A percentile compares a stretch with the other conserved stretches of the same genome.
Conservation (phyloP, 2,113 vertebrate species). For the Oplegnathus fasciatus region DNA sequence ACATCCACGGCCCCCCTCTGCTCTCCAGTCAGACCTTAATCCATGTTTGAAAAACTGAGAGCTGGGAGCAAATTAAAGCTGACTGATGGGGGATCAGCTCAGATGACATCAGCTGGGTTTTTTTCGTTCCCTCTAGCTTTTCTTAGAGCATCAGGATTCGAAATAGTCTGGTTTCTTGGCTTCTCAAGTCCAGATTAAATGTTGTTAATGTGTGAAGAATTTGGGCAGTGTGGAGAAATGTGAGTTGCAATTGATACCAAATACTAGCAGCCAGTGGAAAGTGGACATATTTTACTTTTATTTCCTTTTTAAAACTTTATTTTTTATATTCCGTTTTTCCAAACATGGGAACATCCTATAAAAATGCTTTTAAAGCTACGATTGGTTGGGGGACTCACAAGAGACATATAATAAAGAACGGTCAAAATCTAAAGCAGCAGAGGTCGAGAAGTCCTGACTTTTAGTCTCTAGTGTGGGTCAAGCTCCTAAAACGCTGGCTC, state of each 20-base stretch:
- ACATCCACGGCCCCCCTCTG: neutral
- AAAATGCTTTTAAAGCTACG: too few relatives aligned
- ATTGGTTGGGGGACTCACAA: too few relatives aligned
- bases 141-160: neutral
- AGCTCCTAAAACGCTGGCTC: neutral
- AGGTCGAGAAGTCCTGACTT: neutral
- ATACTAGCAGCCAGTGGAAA: neutral
- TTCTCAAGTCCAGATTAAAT: conserved; percentile 15
- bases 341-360: neutral
- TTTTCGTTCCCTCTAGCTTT: neutral
- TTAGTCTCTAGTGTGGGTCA: too few relatives aligned
- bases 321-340: neutral
- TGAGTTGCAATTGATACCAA: neutral
- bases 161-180: conserved; percentile 21
- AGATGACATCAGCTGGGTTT: conserved; percentile 1
- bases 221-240: neutral
- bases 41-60: conserved; percentile 36
- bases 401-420: too few relatives aligned
- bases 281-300: neutral
- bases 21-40: conserved; percentile 29
- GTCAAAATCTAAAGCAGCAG: too few relatives aligned
- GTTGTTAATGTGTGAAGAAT: neutral
- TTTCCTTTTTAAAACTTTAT: neutral
- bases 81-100: conserved; percentile 47
- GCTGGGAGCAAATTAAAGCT: conserved; percentile 41